A percentile compares a stretch with the other conserved stretches of the same genome.
These are phyloP conservation scores for Heliconius erato DNA, from an alignment of 2,888 invertebrate species.

Conservation along the genomic window DNA sequence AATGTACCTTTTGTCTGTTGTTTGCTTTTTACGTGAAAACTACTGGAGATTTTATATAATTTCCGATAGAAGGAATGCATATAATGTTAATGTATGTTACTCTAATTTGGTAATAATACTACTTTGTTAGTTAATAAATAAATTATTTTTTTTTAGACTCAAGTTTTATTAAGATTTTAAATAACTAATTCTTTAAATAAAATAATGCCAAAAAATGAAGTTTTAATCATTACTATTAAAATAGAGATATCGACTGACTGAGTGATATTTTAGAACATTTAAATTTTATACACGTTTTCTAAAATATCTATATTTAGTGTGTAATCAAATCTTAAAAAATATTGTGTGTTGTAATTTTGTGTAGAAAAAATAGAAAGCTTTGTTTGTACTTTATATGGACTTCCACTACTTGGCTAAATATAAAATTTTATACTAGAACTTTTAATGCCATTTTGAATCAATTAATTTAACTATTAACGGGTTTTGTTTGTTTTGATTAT, in stretches of 20 bases:
- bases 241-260: neutral
- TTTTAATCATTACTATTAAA: neutral
- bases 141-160: neutral
- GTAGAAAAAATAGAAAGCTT: constrained; percentile 26
- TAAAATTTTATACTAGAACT: neutral
- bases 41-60: neutral
- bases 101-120: neutral
- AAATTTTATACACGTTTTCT: neutral
- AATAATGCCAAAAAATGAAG: neutral
- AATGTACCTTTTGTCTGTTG: neutral
- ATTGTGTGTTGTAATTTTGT: neutral
- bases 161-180: neutral
- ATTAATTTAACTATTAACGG: neutral
- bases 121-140: neutral
- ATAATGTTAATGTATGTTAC: neutral
- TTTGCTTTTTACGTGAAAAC: neutral
- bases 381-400: constrained; percentile 46
- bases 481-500: neutral
- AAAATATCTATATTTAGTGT: neutral
- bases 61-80: neutral
- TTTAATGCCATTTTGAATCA: neutral
- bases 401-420: neutral
- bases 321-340: neutral
- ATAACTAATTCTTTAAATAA: neutral
- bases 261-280: neutral